Evolutionary conservation across 2,888 invertebrate genomes (phyloP).

Genomic region (Drosophila kuntzei): DNA sequence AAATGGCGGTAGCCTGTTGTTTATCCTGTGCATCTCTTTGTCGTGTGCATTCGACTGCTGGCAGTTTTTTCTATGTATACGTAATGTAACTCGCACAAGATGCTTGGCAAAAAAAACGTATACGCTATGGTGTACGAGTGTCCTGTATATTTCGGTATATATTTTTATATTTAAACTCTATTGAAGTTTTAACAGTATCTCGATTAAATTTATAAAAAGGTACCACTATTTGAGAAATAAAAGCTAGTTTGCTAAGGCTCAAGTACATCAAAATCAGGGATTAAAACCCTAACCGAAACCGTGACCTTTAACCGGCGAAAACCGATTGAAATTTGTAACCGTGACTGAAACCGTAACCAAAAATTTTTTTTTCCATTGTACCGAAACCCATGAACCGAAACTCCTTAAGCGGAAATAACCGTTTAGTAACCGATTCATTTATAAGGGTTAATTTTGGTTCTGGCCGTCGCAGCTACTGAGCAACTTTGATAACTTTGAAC

Average conservation of each 20-base stretch:
- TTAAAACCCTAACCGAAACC: no score
- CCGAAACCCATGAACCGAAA: no score
- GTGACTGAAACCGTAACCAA: no score
- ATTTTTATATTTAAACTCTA: conserved; percentile 1
- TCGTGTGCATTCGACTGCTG: conserved; percentile 27
- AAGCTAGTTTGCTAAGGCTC: neutral
- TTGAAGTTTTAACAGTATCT: neutral
- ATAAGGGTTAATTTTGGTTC: no score
- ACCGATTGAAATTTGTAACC: no score
- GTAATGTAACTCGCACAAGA: neutral
- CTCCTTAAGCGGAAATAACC: no score
- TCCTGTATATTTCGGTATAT: neutral
- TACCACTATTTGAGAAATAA: neutral
- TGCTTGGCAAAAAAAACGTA: neutral
- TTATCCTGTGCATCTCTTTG: conserved; percentile 58
- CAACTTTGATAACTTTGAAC: no score
- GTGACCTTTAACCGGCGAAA: no score
- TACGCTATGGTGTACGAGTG: conserved; percentile 3
- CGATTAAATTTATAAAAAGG: neutral
- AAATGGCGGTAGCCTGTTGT: conserved; percentile 46
- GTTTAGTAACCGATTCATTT: no score
- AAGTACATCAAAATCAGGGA: no score
- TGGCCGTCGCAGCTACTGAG: no score
- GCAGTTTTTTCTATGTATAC: conserved; percentile 21
- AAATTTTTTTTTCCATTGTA: no score